Evolutionary conservation across 2,113 vertebrate species (phyloP).

Genomic region (Mesitornis unicolor): DNA sequence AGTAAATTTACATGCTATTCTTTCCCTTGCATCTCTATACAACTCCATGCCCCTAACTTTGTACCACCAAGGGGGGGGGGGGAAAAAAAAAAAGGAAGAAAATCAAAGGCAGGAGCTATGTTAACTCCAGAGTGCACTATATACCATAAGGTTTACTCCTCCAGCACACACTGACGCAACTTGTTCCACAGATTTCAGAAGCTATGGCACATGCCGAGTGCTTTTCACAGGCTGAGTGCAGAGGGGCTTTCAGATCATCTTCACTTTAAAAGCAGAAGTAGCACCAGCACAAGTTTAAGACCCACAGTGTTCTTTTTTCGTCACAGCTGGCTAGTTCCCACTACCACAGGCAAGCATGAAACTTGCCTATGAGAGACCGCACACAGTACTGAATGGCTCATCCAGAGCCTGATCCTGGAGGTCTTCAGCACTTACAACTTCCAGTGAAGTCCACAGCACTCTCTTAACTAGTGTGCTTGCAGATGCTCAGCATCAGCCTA

Average conservation of each 20-base stretch:
- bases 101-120: background rate
- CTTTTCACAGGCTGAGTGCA: background rate
- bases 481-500: background rate
- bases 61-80: background rate
- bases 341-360: constrained; percentile 13
- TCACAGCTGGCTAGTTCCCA: constrained; percentile 25
- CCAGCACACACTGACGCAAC: background rate
- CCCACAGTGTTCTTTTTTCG: constrained; percentile 28
- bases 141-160: background rate
- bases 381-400: background rate
- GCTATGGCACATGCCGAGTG: background rate
- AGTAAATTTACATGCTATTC: background rate
- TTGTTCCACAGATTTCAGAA: background rate
- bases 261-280: constrained; percentile 67
- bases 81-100: background rate
- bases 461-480: background rate
- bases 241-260: constrained; percentile 39
- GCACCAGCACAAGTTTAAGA: constrained; percentile 29
- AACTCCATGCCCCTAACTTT: background rate
- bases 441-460: background rate
- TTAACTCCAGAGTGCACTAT: rapidly evolving
- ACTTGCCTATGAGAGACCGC: background rate
- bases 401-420: constrained; percentile 1
- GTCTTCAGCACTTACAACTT: background rate
- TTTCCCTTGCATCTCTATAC: background rate